Evolutionary conservation across 2,888 invertebrate species (phyloP), one percentile per base, ranked within the genome.

Genomic region (Noctua pronuba): DNA sequence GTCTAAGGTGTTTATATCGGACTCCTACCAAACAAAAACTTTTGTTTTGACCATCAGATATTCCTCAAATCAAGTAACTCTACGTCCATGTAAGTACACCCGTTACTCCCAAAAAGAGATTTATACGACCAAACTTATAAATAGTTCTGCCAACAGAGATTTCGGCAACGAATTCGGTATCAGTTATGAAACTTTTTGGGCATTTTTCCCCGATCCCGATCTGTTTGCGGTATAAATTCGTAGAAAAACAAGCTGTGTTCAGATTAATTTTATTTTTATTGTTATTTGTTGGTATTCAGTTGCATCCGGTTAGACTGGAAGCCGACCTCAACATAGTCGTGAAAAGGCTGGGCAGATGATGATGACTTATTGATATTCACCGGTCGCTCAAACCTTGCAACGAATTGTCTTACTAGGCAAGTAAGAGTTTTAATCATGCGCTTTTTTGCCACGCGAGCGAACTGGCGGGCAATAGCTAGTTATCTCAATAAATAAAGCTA

Each of bases 121-220:
- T 55, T 60, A 38, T 62, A 46, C 38, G 44, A 16, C 31, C 13
- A 65, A 80, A 77, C 65, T 76, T 72, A 55, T 65, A 69, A 65
- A 76, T 70, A 77, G 60, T 77, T 77, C n/a, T 49, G 49, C 28
- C 16, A 67, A 64, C 60, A 73, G 28, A 38, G 46, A 60, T 60
- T 82, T 64, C 28, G 24, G 31, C 21, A 35, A 35, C n/a, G 16
- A 35, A 68, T 62, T 44, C 41, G 21, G 24, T 49, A 60, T 79
- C 60, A 62, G n/a, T 21, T 73, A 52, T 16, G 28, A 24, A 46
- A 35, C 44, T 80, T 52, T 46, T 74, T 11, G 18, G 38, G 21
- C 10, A n/a, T 11, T 55, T 79, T 8, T 58, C 10, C 11, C 4
- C 10, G 18, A 41, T 62, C 21, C 28, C 41, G 24, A 52, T 41